Base-by-base conservation (phyloP, 92 coral and sea anemone genomes). In the Paragorgia papillata region DNA sequence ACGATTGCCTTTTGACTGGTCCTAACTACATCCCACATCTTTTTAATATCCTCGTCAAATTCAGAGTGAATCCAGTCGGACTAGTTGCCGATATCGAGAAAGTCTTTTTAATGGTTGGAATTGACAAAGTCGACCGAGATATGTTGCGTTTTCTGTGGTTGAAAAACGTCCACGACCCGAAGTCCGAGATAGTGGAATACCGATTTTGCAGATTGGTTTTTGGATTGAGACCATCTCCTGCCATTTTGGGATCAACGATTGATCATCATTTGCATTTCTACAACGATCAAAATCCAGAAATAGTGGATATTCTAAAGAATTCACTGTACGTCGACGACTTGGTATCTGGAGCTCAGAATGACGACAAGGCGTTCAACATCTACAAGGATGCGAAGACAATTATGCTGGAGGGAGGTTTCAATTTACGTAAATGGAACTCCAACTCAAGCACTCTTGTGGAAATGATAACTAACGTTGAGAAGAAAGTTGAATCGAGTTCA, bases 11-110 rank as follows among this genome's bases (percentile, higher is more conserved):
- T 15, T 24, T 24, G 25, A 78, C 75, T 49, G 82, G 82, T 30
- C 82, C 82, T 2, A 81, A 81, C 31, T 70, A 81, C 48, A 62
- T 81, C 27, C 80, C 85, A 13, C 67, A 81, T 7, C 12, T 81
- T 9, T 53, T 81, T 18, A 40, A 70, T n/a, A 76, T 81, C 6
- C 74, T 81, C 26, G 80, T 81, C 7, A 55, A 68, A 22, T 80
- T 80, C 48, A 62, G 84, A 34, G 28, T 29, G 21, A 50, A 68
- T 41, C 60, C 57, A 26, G 53, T 35, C 5, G 76, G 64, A 25
- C 56, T 78, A 29, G 57, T 81, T 0, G 83, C 82, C 9, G 82
- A 78, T 22, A 78, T 78, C n/a, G 74, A 78, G 25, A 78, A 78
- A 48, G 82, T 74, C 0, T 78, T 78, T 24, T 27, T 78, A 19